Conservation (phyloP, 2,888 invertebrate genomes). For the Stenodera caucasica region DNA sequence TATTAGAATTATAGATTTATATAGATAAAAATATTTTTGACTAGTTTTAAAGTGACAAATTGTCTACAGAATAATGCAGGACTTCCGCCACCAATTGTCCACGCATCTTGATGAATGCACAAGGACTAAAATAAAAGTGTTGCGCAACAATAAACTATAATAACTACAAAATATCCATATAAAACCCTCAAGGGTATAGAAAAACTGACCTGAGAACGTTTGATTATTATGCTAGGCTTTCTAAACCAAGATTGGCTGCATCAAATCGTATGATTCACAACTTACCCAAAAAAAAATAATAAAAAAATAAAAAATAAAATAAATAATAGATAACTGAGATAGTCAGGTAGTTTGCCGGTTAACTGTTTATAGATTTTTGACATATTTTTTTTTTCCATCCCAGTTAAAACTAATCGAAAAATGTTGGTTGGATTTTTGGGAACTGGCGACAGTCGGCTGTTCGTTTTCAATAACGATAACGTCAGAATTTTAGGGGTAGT, state of each 20-base stretch:
- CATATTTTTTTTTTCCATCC: neutral
- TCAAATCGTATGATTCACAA: slow-evolving; percentile 39
- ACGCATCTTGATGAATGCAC: slow-evolving; percentile 40
- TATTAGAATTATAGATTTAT: no score
- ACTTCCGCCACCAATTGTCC: slow-evolving; percentile 42
- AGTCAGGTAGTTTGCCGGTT: slow-evolving; percentile 1
- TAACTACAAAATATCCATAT: slow-evolving; percentile 14
- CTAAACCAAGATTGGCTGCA: slow-evolving; percentile 36
- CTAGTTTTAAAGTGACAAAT: slow-evolving; percentile 38
- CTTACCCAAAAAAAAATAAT: neutral
- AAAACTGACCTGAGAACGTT: neutral
- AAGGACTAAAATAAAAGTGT: slow-evolving; percentile 27
- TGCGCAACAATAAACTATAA: slow-evolving; percentile 13
- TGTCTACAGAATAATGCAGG: slow-evolving; percentile 42
- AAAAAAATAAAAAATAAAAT: neutral
- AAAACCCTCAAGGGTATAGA: neutral
- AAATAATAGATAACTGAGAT: neutral
- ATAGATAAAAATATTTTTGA: no score
- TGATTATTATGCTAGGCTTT: slow-evolving; percentile 28
- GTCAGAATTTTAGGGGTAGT: neutral
- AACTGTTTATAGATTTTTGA: neutral
- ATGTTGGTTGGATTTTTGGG: neutral
- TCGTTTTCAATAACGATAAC: no score
- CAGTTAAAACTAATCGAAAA: neutral
- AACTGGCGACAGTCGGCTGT: slow-evolving; percentile 6